A percentile compares a stretch with the other conserved stretches of the same genome.
These are phyloP conservation scores for Catocala fraxini DNA, from an alignment of 2,888 invertebrate species.

Conservation along the genomic window DNA sequence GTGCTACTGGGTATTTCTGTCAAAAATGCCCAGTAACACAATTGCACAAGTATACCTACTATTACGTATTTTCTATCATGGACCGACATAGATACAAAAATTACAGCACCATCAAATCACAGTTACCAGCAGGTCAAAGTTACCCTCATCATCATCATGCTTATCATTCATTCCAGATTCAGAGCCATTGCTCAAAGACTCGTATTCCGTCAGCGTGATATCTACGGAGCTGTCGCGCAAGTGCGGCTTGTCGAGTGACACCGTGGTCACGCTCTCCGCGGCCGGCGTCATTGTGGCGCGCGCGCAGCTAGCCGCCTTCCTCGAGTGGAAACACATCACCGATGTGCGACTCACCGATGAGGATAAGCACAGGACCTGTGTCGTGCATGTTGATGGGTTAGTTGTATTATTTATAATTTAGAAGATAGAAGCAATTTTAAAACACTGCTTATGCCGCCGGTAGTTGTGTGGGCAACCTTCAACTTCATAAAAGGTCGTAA, in stretches of 20 bases:
- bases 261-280: conserved; percentile 85
- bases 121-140: conserved; percentile 15
- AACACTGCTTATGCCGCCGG: too few relatives aligned
- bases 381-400: conserved; percentile 89
- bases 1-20: too few relatives aligned
- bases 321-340: conserved; percentile 89
- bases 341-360: conserved; percentile 85
- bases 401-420: conserved; percentile 44
- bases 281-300: conserved; percentile 87
- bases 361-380: conserved; percentile 88
- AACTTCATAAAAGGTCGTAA: too few relatives aligned
- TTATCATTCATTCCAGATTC: conserved; percentile 72
- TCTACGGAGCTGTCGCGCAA: conserved; percentile 89
- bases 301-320: conserved; percentile 77
- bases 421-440: too few relatives aligned
- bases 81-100: too few relatives aligned
- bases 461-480: too few relatives aligned
- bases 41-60: too few relatives aligned
- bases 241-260: conserved; percentile 88
- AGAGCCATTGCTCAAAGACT: conserved; percentile 81
- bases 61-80: too few relatives aligned
- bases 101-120: not conserved
- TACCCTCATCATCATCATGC: conserved; percentile 39
- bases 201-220: conserved; percentile 88
- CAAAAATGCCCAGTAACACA: too few relatives aligned